Evolutionary conservation across 2,888 invertebrate species (phyloP).

Genomic region (Apotomis turbidana): DNA sequence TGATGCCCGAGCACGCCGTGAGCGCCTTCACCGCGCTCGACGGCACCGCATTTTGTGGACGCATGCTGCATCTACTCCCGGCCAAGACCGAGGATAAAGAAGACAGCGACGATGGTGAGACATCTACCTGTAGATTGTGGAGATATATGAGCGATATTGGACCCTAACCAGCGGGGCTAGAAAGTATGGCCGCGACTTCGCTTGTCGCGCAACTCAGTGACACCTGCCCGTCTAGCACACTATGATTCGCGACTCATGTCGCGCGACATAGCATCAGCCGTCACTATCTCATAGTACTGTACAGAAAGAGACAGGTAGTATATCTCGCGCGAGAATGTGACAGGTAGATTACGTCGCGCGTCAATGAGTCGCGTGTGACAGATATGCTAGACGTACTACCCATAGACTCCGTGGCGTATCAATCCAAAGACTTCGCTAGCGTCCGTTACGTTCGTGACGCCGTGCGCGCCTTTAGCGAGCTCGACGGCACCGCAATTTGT

Average conservation of each 20-base stretch:
- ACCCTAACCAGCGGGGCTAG: too few relatives aligned
- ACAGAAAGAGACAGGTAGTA: too few relatives aligned
- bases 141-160: too few relatives aligned
- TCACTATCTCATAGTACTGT: too few relatives aligned
- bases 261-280: too few relatives aligned
- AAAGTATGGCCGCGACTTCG: too few relatives aligned
- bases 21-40: slow-evolving; percentile 94
- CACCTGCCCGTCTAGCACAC: too few relatives aligned
- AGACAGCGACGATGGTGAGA: slow-evolving; percentile 72
- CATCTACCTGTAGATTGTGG: neutral
- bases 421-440: slow-evolving; percentile 94
- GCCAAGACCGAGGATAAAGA: slow-evolving; percentile 87
- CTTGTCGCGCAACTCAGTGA: too few relatives aligned
- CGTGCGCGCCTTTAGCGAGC: slow-evolving; percentile 91
- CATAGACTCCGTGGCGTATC: slow-evolving; percentile 91
- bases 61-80: slow-evolving; percentile 96
- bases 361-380: too few relatives aligned
- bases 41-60: slow-evolving; percentile 95
- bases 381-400: slow-evolving; percentile 82
- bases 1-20: slow-evolving; percentile 98
- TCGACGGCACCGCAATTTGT: slow-evolving; percentile 96
- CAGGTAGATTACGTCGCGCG: too few relatives aligned
- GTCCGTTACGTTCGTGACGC: slow-evolving; percentile 96
- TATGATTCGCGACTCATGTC: too few relatives aligned
- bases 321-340: too few relatives aligned